Evolutionary conservation across 1,140 invertebrate genomes (phyloP).

Genomic region (Triops cancriformis): DNA sequence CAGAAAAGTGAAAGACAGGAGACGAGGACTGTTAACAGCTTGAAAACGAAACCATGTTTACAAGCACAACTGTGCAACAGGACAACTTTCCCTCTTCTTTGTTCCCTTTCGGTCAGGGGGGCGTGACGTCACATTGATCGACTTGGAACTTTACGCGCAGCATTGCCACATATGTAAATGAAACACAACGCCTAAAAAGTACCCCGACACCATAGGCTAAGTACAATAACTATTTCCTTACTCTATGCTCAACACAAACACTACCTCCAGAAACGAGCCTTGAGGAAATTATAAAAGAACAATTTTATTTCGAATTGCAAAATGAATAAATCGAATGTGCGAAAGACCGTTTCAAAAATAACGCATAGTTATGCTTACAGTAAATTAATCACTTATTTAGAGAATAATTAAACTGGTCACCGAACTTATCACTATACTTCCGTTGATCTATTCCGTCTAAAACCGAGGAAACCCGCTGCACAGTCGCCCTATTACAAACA

Average conservation of each 20-base stretch:
- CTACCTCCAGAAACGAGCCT: no score
- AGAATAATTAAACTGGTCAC: conserved; percentile 1
- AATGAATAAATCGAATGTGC: no score
- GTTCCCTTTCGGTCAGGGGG: background rate
- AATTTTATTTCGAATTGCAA: no score
- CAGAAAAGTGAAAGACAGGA: background rate
- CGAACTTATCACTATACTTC: background rate
- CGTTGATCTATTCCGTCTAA: background rate
- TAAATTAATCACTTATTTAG: background rate
- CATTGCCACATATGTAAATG: background rate
- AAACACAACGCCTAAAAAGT: background rate
- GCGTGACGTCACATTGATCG: background rate
- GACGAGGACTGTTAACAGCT: background rate
- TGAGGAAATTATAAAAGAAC: no score
- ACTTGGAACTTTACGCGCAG: background rate
- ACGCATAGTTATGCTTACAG: background rate
- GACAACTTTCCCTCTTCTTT: background rate
- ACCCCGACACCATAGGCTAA: no score
- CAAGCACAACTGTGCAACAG: background rate
- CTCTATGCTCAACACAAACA: no score
- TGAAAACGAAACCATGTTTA: conserved; percentile 11
- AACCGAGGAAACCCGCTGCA: background rate
- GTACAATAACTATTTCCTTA: no score
- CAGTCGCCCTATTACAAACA: background rate
- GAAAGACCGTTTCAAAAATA: no score